Base-by-base conservation (phyloP, 1,140 invertebrate species). In the Drosophila eugracilis region DNA sequence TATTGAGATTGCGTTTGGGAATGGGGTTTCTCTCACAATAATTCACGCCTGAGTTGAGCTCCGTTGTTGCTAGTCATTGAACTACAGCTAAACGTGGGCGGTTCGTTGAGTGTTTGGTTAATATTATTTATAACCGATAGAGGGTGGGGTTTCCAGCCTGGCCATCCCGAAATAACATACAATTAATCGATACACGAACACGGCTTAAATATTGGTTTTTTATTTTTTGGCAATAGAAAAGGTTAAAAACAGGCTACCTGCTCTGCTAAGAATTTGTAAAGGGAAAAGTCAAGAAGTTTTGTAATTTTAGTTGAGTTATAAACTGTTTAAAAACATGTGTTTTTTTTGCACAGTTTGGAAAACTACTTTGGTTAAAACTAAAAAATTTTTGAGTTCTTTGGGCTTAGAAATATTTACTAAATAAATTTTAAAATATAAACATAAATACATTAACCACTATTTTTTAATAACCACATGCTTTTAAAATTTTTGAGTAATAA, bases 41-140 rank as follows among this genome's bases (percentile, higher is more conserved):
- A 81, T 78, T 86, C 53, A 86, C 81, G 81, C 77, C 62, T 81
- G 73, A 86, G 63, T 88, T 74, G 49, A 75, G 67, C 69, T 53
- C 34, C 62, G 74, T 78, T 78, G 76, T 70, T 78, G 66, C 62
- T 88, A 86, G 81, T 86, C 83, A 88, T 86, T 86, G 81, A 88
- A 86, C 81, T 86, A 88, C 52, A 78, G 77, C 50, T 21, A 48
- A 74, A 77, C 67, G 39, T 44, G 26, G 42, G 30, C 26, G 41
- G 21, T n/a, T n/a, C n/a, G n/a, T 47, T 49, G 39, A 45, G 3
- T 63, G 39, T 34, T n/a, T 41, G 60, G 28, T 42, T 42, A 69
- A 34, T 67, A 67, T 69, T 67, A 67, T 24, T 45, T 24, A 44
- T 15, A n/a, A 14, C n/a, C n/a, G n/a, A 0, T 9, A 9, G n/a